phyloP scores from a whole-genome alignment of 2,113 vertebrate genomes.

The Hemiscyllium ocellatum region DNA sequence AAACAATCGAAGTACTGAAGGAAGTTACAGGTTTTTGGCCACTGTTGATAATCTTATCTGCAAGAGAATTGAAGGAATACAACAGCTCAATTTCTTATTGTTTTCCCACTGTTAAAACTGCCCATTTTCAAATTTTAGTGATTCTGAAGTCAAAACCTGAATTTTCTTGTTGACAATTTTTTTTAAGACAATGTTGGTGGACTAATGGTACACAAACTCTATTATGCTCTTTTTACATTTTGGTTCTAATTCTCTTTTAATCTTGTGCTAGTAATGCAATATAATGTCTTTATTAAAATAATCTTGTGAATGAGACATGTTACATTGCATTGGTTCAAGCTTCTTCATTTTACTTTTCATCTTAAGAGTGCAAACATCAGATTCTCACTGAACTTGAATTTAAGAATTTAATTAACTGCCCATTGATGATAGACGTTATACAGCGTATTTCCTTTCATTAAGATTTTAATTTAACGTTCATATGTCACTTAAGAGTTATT shows the following conservation, averaged over 20 bases:
- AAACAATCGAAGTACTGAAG: neutral
- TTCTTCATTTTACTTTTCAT: constrained; percentile 20
- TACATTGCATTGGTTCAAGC: neutral
- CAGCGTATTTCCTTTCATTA: neutral
- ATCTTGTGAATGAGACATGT: constrained; percentile 14
- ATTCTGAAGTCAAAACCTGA: neutral
- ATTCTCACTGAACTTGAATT: constrained; percentile 11
- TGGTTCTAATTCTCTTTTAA: neutral
- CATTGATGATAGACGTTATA: neutral
- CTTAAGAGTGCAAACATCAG: constrained; percentile 26
- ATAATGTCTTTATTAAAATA: constrained; percentile 22
- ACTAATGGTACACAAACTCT: neutral
- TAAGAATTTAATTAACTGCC: constrained; percentile 24
- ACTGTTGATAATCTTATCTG: neutral
- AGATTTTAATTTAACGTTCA: neutral
- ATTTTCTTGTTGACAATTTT: neutral
- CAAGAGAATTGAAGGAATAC: neutral
- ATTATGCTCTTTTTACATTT: neutral
- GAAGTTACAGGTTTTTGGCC: neutral
- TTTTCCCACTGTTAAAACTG: neutral
- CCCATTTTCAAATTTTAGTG: neutral
- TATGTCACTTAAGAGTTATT: too few species aligned
- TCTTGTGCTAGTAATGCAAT: neutral
- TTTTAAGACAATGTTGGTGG: neutral
- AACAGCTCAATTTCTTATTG: neutral